Base-by-base conservation (phyloP, 2,113 vertebrate genomes). In the Alethe castanea region DNA sequence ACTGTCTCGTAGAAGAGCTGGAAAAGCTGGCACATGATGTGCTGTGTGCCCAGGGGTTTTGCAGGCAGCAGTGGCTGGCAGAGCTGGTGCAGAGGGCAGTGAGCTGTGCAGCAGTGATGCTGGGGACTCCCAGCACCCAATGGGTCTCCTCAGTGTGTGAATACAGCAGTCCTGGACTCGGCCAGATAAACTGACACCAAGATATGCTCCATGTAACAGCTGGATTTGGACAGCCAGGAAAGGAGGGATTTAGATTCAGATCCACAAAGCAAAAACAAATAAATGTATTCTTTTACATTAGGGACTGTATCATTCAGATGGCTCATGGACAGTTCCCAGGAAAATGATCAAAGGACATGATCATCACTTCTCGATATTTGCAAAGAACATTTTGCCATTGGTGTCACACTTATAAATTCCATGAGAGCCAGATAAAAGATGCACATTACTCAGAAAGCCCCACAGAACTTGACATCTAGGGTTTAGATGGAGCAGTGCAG, bases 161-260 rank as follows among this genome's bases (percentile, higher is more conserved):
- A 31, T 24, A 61, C 9, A 80, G 22, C 19, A 65, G 16, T 25
- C 20, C 38, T 26, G 28, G 71, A n/a, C 53, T 66, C 0, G 0
- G 47, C n/a, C 80, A 88, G 42, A 29, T 28, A 73, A 62, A 36
- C n/a, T 6, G n/a, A 28, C 25, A 31, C 31, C 0, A 0, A 87
- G 31, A 65, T 12, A 52, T 3, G 20, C 15, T 65, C 23, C 54
- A 12, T 47, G 0, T 14, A 57, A 73, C n/a, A 70, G 50, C 22
- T 89, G 73, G 36, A 81, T 66, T 77, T 73, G 47, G 38, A 62
- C 15, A 81, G 88, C 14, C 15, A 66, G 28, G 36, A 45, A 65
- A 52, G 14, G 47, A 53, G 28, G 78, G 28, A 38, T 45, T 71
- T 48, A 48, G 28, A 74, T 61, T 74, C 9, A 19, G 42, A 53